phyloP scores from a whole-genome alignment of 2,113 vertebrate genomes.

The Oncorhynchus tshawytscha region DNA sequence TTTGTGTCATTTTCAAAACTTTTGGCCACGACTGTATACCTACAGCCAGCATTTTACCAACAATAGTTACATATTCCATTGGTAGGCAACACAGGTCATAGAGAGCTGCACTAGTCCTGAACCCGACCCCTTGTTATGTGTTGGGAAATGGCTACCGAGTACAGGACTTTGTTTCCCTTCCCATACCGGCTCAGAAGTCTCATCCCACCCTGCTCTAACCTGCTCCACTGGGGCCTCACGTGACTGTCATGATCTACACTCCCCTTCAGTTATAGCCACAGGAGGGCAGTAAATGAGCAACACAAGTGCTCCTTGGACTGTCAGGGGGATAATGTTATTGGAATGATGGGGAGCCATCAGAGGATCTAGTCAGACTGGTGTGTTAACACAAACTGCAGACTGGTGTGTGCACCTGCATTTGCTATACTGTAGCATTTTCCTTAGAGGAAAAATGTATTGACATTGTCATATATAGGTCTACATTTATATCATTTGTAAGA shows the following conservation, averaged over 20 bases:
- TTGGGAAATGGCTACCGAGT: background rate
- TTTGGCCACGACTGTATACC: background rate
- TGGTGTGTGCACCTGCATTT: background rate
- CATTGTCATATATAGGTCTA: background rate
- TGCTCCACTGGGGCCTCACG: too few relatives aligned
- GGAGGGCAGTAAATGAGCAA: constrained; percentile 5
- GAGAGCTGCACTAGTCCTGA: background rate
- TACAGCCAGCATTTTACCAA: background rate
- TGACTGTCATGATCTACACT: background rate
- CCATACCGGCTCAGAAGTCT: background rate
- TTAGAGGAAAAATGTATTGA: background rate
- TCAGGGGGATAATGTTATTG: background rate
- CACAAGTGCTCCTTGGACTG: background rate
- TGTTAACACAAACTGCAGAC: background rate
- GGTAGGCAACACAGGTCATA: background rate
- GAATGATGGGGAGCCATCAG: background rate
- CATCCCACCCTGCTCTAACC: too few relatives aligned
- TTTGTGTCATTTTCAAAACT: too few relatives aligned
- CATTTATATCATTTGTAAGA: background rate
- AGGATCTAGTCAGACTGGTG: background rate
- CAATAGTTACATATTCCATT: background rate
- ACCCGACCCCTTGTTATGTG: background rate
- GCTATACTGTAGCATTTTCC: background rate
- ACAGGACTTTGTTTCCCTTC: background rate
- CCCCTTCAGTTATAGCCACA: constrained; percentile 1